Percentiles rank a stretch among this genome's conserved stretches.
Evolutionary conservation across 2,797 vertebrate species (phyloP).

Genomic region (Periophthalmus magnuspinnatus): DNA sequence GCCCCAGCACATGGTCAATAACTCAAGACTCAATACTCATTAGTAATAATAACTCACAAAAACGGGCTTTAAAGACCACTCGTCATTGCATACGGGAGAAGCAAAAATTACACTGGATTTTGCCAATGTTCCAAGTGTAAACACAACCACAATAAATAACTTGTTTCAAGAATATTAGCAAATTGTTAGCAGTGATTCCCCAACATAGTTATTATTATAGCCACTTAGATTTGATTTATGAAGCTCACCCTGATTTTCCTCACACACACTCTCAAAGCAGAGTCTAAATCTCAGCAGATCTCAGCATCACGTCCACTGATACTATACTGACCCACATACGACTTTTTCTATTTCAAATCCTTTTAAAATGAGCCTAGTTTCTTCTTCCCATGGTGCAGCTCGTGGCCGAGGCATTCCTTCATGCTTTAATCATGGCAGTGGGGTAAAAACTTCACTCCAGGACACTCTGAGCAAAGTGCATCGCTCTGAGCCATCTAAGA

Average conservation of each 20-base stretch:
- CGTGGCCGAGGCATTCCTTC: slow-evolving; percentile 36
- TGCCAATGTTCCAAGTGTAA: background rate
- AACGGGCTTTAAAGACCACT: slow-evolving; percentile 28
- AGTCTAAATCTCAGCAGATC: slow-evolving; percentile 50
- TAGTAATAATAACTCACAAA: slow-evolving; percentile 41
- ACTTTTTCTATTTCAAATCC: slow-evolving; percentile 59
- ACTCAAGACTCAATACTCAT: slow-evolving; percentile 57
- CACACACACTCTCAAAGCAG: slow-evolving; percentile 22
- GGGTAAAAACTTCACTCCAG: slow-evolving; percentile 31
- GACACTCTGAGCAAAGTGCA: slow-evolving; percentile 64
- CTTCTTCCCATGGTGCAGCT: slow-evolving; percentile 25
- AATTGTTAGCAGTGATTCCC: slow-evolving; percentile 14
- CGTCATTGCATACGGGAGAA: slow-evolving; percentile 5
- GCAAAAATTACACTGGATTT: slow-evolving; percentile 11
- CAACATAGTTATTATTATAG: background rate
- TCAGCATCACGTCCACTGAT: slow-evolving; percentile 33
- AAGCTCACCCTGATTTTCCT: slow-evolving; percentile 10
- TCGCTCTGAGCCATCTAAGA: slow-evolving; percentile 34
- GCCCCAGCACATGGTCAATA: slow-evolving; percentile 54
- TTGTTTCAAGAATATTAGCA: slow-evolving; percentile 13
- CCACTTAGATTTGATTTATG: slow-evolving; percentile 26
- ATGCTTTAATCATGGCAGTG: slow-evolving; percentile 63
- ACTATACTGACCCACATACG: slow-evolving; percentile 67
- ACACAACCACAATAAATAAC: slow-evolving; percentile 13
- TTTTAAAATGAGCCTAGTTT: slow-evolving; percentile 57